Conservation (phyloP, 2,797 vertebrate genomes). For the Trematomus bernacchii region DNA sequence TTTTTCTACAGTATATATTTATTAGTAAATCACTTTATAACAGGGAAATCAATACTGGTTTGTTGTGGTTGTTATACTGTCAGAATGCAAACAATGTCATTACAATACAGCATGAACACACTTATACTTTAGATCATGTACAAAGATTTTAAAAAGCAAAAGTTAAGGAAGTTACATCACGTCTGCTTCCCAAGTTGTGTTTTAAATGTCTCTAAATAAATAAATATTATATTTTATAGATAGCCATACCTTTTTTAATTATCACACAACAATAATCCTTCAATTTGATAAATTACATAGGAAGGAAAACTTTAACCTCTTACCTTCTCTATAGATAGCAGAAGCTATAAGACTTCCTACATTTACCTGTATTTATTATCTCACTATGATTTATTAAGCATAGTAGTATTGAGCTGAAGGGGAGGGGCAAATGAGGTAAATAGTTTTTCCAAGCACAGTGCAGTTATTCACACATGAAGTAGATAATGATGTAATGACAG, state of each 20-base stretch:
- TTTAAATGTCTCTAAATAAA: constrained; percentile 6
- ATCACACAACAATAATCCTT: not conserved
- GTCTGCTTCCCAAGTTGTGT: not conserved
- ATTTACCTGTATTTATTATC: constrained; percentile 13
- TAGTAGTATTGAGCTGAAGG: not conserved
- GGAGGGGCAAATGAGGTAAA: not conserved
- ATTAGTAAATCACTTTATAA: not conserved
- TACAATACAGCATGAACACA: not conserved
- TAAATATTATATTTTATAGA: not conserved
- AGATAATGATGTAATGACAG: constrained; percentile 17
- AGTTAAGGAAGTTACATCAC: not conserved
- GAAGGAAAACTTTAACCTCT: not conserved
- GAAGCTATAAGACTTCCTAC: not conserved
- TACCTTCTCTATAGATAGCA: not conserved
- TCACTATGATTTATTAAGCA: constrained; percentile 4
- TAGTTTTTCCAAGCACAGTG: constrained; percentile 8
- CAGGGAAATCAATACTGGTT: constrained; percentile 15
- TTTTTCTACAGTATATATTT: not conserved
- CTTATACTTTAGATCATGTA: not conserved
- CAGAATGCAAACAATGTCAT: not conserved
- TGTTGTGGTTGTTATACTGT: constrained; percentile 4
- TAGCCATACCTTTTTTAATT: not conserved
- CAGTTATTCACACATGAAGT: constrained; percentile 6
- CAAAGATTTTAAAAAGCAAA: not conserved
- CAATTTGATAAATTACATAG: not conserved